Percentiles rank a stretch among this genome's conserved stretches.
Evolutionary conservation across 2,113 vertebrate species (phyloP).

Genomic region (Ibidorhyncha struthersii): DNA sequence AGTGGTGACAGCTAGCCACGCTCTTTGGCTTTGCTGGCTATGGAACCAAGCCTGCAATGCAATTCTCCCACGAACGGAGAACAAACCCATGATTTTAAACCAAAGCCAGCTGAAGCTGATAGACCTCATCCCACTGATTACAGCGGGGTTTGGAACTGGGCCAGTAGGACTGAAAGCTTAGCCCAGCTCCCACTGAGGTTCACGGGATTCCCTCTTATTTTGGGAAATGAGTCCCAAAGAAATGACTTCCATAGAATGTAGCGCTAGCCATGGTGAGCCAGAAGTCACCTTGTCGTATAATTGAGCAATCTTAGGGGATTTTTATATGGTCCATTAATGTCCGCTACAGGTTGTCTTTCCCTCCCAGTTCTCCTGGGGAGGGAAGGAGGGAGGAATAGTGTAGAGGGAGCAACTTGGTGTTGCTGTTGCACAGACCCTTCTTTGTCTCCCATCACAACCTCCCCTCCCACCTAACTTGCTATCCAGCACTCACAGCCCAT

Average conservation of each 20-base stretch:
- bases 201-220: background rate
- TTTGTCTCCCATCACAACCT: background rate
- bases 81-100: background rate
- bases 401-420: background rate
- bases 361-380: background rate
- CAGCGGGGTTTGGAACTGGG: background rate
- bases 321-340: background rate
- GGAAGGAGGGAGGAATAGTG: background rate
- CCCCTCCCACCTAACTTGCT: background rate
- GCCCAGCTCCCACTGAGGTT: background rate
- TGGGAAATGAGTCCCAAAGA: background rate
- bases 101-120: conserved; percentile 46
- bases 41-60: background rate
- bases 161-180: background rate
- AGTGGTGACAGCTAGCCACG: background rate
- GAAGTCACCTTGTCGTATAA: background rate
- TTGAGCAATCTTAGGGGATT: background rate
- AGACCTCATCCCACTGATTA: background rate
- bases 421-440: background rate
- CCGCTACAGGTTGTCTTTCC: background rate
- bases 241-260: background rate
- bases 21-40: background rate
- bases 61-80: background rate
- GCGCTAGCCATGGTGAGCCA: background rate
- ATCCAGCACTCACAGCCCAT: conserved; percentile 34